Base-by-base conservation (phyloP, 2,113 vertebrate genomes). In the Pycnonotus jocosus region DNA sequence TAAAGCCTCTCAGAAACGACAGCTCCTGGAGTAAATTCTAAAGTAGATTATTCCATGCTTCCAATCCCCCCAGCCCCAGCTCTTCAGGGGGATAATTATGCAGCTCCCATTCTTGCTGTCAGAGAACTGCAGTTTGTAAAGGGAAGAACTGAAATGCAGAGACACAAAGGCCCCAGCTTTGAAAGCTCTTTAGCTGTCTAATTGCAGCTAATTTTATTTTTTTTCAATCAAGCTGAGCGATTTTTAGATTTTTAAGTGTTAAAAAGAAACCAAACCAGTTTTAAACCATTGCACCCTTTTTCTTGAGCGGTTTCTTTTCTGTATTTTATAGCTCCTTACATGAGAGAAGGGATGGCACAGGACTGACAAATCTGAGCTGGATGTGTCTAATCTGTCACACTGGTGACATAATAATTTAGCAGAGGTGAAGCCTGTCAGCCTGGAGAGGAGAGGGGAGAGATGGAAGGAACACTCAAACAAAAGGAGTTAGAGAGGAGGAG, bases 41-140 rank as follows among this genome's bases (percentile, higher is more conserved):
- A 86, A 97, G 92, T 15, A 86, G 90, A 96, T 96, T 96, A 95
- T 93, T 95, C 92, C 50, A 27, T 10, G 62, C 88, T 70, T 57
- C 65, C 92, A 92, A 88, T 77, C 76, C 88, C 84, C 74, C 90
- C 93, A 95, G 88, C 93, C 74, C 23, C 85, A 73, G 94, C 90
- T 94, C 88, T 94, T 96, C 79, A 54, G 76, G 82, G 93, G 86
- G 90, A 95, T 96, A 96, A 97, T 97, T 97, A 97, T 38, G 66
- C 85, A 85, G 62, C 54, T 93, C 92, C 74, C 76, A 85, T 95
- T 95, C 88, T 53, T 86, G 88, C 80, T 96, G 96, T 90, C 95
- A 94, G 80, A 66, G 47, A 92, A 62, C 23, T 40, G 82, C 90
- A 37, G 33, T 86, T 95, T 70, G 45, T n/a, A 81, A 69, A 88